These are phyloP conservation scores for Barypeithes pellucidus DNA, from an alignment of 2,888 invertebrate genomes.

Conservation along the genomic window DNA sequence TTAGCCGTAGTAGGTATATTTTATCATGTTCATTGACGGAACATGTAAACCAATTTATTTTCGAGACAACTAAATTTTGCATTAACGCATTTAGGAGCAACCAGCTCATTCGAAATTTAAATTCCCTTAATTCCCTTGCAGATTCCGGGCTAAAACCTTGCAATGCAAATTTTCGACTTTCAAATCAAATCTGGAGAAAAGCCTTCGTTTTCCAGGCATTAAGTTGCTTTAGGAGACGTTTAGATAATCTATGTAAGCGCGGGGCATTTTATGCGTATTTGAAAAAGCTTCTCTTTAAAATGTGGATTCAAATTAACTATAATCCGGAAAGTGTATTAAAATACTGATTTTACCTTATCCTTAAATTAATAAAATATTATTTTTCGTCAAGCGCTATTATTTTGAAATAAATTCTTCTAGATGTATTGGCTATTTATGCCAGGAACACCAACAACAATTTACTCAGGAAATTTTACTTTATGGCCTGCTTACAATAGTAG, in stretches of 20 bases:
- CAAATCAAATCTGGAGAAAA: slow-evolving; percentile 49
- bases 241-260: slow-evolving; percentile 39
- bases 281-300: slow-evolving; percentile 4
- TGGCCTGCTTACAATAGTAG: no score
- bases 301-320: not conserved
- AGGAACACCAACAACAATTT: no score
- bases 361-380: no score
- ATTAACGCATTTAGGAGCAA: slow-evolving; percentile 21
- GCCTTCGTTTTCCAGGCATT: slow-evolving; percentile 47
- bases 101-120: slow-evolving; percentile 40
- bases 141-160: slow-evolving; percentile 43
- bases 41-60: slow-evolving; percentile 16
- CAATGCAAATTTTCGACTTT: slow-evolving; percentile 51
- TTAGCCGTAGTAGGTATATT: no score
- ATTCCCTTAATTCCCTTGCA: slow-evolving; percentile 39
- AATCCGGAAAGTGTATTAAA: no score
- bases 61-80: slow-evolving; percentile 14
- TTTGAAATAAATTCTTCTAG: no score
- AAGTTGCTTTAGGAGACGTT: slow-evolving; percentile 36
- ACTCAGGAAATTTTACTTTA: no score
- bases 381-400: no score
- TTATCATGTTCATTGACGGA: not conserved
- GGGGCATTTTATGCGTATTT: slow-evolving; percentile 19
- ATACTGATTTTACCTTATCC: no score
- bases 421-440: no score